A percentile compares a stretch with the other conserved stretches of the same genome.
Conservation (phyloP, 1,140 invertebrate species). For the Musca vetustissima region DNA sequence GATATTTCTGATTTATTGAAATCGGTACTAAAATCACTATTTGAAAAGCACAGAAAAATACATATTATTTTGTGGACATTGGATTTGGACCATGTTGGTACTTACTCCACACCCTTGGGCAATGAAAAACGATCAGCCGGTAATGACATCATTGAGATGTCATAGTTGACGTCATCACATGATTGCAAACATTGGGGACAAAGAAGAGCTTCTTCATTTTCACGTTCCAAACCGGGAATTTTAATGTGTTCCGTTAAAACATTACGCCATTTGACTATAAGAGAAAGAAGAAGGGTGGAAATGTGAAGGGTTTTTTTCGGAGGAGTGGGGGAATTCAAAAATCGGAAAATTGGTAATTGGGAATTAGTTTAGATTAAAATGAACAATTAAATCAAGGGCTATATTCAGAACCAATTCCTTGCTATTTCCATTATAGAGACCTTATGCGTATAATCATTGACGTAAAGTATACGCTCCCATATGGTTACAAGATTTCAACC, state of each 20-base stretch:
- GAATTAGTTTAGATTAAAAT: too few species aligned
- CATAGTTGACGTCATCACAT: conserved; percentile 33
- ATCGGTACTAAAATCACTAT: background rate
- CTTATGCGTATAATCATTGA: too few species aligned
- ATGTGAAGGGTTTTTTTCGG: background rate
- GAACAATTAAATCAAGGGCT: too few species aligned
- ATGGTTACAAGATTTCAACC: conserved; percentile 42
- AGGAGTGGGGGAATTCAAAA: too few species aligned
- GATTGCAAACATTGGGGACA: conserved; percentile 50
- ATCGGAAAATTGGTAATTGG: too few species aligned
- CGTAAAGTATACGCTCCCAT: too few species aligned
- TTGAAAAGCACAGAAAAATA: background rate
- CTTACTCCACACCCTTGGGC: conserved; percentile 5
- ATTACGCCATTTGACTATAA: conserved; percentile 51
- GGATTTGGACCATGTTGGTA: background rate
- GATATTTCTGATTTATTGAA: conserved; percentile 9
- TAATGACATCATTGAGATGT: conserved; percentile 22
- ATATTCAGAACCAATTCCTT: too few species aligned
- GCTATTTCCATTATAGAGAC: too few species aligned
- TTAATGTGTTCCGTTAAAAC: conserved; percentile 45
- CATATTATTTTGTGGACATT: background rate
- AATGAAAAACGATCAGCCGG: conserved; percentile 24
- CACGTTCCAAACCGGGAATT: conserved; percentile 47
- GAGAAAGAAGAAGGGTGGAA: too few species aligned
- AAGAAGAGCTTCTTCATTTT: conserved; percentile 50